phyloP scores from a whole-genome alignment of 2,888 invertebrate species.

The Apotomis capreana region DNA sequence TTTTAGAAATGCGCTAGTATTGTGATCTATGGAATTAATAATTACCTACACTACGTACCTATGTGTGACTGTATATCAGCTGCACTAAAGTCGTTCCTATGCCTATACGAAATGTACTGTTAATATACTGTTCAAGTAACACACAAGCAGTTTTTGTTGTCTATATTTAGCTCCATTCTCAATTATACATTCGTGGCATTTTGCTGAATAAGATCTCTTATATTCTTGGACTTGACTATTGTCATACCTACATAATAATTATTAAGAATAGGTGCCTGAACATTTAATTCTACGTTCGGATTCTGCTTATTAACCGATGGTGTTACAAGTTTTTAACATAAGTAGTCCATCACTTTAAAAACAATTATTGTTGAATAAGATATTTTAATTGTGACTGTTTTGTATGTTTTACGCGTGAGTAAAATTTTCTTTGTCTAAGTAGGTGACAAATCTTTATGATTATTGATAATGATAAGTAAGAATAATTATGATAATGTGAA shows the following conservation, averaged over 20 bases:
- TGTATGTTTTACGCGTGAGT: constrained; percentile 1
- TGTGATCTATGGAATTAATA: no score
- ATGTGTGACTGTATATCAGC: no score
- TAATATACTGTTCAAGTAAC: no score
- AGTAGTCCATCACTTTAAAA: background rate
- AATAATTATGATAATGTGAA: constrained; percentile 45
- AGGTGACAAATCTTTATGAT: constrained; percentile 32
- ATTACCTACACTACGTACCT: no score
- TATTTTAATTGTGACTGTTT: constrained; percentile 1
- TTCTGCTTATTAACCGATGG: background rate
- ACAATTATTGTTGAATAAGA: background rate
- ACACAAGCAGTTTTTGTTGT: background rate
- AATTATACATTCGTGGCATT: background rate
- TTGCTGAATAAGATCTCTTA: background rate
- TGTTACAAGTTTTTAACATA: background rate
- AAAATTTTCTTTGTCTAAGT: constrained; percentile 20
- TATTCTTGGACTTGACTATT: background rate
- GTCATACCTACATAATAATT: background rate
- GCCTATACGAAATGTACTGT: no score
- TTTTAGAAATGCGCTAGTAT: no score
- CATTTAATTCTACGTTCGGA: background rate
- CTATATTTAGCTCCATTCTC: background rate
- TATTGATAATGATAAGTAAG: constrained; percentile 30
- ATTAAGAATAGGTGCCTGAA: constrained; percentile 6
- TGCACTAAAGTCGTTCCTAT: no score